Percentiles rank a stretch among this genome's conserved stretches.
phyloP scores from a whole-genome alignment of 1,140 invertebrate species.

The Zaprionus ghesquierei region DNA sequence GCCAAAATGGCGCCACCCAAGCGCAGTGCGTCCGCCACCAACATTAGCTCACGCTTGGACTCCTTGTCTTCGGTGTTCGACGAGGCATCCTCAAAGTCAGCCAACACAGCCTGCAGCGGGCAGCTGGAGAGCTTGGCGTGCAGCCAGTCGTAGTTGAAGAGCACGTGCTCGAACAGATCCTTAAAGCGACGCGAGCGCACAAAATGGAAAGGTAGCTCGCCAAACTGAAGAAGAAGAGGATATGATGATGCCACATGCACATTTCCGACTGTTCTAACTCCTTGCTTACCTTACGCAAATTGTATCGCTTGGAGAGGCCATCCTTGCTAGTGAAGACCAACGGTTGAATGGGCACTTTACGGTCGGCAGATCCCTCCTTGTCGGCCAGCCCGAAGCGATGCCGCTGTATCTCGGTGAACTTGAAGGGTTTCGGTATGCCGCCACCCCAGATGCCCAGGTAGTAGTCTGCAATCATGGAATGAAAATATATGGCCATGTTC shows the following conservation, averaged over 20 bases:
- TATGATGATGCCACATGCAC: too few species aligned
- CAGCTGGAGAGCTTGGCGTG: conserved; percentile 98
- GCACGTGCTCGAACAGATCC: conserved; percentile 95
- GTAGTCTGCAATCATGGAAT: conserved; percentile 98
- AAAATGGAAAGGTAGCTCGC: conserved; percentile 97
- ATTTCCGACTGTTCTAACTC: neutral
- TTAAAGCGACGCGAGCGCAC: conserved; percentile 94
- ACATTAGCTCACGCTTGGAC: conserved; percentile 93
- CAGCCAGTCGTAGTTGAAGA: conserved; percentile 99
- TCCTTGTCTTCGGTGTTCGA: conserved; percentile 93
- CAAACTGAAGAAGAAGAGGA: conserved; percentile 87
- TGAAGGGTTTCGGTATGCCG: conserved; percentile 96
- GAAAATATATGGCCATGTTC: conserved; percentile 97
- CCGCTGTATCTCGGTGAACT: conserved; percentile 96
- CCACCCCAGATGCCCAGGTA: conserved; percentile 98
- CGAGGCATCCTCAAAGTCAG: conserved; percentile 98
- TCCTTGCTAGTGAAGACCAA: conserved; percentile 95
- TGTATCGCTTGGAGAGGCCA: conserved; percentile 92
- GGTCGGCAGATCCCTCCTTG: conserved; percentile 95
- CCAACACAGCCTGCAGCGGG: conserved; percentile 95
- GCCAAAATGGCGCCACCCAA: conserved; percentile 95
- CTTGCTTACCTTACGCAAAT: conserved; percentile 89
- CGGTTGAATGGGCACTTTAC: conserved; percentile 97
- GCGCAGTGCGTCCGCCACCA: conserved; percentile 96
- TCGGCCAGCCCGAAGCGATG: conserved; percentile 91